Percentiles rank a stretch among this genome's conserved stretches.
Conservation (phyloP, 2,888 invertebrate genomes). For the Carabus problematicus region DNA sequence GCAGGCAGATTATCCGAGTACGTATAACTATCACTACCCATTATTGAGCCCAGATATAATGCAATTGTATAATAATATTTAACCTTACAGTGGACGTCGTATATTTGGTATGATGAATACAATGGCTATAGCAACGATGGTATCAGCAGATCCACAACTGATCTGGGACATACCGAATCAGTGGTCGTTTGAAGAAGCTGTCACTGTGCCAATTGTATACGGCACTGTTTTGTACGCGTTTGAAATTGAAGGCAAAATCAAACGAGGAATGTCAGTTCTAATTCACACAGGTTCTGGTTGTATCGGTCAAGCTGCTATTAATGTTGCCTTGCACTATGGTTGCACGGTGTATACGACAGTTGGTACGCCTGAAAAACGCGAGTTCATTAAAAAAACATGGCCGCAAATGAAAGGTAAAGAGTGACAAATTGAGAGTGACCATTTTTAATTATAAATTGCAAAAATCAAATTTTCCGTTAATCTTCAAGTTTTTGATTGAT, state of each 20-base stretch:
- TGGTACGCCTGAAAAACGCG: conserved; percentile 68
- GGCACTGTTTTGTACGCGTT: conserved; percentile 62
- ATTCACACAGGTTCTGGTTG: conserved; percentile 73
- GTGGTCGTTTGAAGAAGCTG: conserved; percentile 78
- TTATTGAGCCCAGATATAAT: too few relatives aligned
- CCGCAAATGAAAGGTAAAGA: conserved; percentile 57
- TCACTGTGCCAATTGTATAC: conserved; percentile 79
- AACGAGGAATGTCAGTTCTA: conserved; percentile 58
- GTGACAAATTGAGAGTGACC: too few relatives aligned
- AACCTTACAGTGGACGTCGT: conserved; percentile 62
- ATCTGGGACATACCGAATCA: conserved; percentile 73
- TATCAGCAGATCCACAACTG: conserved; percentile 64
- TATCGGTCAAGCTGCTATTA: conserved; percentile 81
- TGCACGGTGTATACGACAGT: conserved; percentile 77
- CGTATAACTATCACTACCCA: conserved; percentile 5
- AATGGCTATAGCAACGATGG: conserved; percentile 68
- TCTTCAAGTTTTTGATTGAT: too few relatives aligned
- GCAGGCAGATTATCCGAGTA: conserved; percentile 58
- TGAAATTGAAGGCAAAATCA: conserved; percentile 53
- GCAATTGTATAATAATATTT: not conserved
- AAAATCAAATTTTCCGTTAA: too few relatives aligned
- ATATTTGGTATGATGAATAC: conserved; percentile 71
- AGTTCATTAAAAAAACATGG: conserved; percentile 66
- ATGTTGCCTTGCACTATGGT: conserved; percentile 69
- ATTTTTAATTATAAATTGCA: too few relatives aligned